Percentiles rank a stretch among this genome's conserved stretches.
Conservation (phyloP, 2,888 invertebrate species). For the Harpalus rufipes region DNA sequence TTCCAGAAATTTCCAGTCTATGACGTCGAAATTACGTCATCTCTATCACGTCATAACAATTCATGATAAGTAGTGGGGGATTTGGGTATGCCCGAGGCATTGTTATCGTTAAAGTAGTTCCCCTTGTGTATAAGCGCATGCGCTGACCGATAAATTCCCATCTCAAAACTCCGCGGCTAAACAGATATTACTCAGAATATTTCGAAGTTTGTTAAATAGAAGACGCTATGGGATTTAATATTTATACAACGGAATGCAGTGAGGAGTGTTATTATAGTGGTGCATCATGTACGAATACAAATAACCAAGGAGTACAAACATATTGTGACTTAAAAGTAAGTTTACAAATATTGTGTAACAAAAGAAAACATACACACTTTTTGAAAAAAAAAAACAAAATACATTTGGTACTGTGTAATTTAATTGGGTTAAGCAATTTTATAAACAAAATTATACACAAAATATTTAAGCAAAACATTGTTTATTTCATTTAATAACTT, state of each 20-base stretch:
- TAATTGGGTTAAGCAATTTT: too few species aligned
- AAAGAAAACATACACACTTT: not conserved
- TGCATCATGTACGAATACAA: slow-evolving; percentile 37
- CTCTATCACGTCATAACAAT: slow-evolving; percentile 26
- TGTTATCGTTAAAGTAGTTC: slow-evolving; percentile 5
- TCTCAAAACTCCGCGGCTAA: slow-evolving; percentile 55
- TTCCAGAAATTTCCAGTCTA: slow-evolving; percentile 50
- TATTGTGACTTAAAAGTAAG: slow-evolving; percentile 51
- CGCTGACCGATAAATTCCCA: slow-evolving; percentile 18
- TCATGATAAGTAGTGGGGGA: slow-evolving; percentile 21
- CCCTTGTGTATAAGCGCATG: slow-evolving; percentile 39
- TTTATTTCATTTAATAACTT: too few species aligned
- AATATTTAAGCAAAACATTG: too few species aligned
- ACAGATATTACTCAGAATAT: slow-evolving; percentile 57
- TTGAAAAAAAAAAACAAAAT: not conserved
- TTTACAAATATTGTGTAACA: slow-evolving; percentile 37
- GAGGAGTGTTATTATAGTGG: not conserved
- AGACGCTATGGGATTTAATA: slow-evolving; percentile 49
- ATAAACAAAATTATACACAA: too few species aligned
- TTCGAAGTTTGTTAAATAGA: slow-evolving; percentile 28
- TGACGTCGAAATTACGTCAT: slow-evolving; percentile 34
- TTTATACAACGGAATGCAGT: slow-evolving; percentile 28
- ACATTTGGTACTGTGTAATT: too few species aligned
- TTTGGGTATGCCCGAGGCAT: slow-evolving; percentile 53
- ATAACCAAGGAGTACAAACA: slow-evolving; percentile 18